Percentiles rank a stretch among this genome's conserved stretches.
These are phyloP conservation scores for Spondyliosoma cantharus DNA, from an alignment of 2,797 vertebrate species.

Conservation along the genomic window DNA sequence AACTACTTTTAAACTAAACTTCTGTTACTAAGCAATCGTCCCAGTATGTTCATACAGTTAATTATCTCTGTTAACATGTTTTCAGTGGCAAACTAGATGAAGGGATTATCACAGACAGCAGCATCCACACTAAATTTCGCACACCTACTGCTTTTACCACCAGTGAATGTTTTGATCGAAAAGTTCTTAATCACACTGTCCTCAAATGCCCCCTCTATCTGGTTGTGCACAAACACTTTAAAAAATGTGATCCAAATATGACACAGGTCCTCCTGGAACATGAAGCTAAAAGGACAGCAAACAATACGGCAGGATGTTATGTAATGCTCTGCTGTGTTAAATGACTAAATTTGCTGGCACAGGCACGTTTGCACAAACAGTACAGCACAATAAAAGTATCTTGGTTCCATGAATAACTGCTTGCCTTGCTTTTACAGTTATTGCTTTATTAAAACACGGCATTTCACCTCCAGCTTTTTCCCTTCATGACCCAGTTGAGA, in stretches of 20 bases:
- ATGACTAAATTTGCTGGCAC: slow-evolving; percentile 36
- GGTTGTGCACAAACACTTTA: not conserved
- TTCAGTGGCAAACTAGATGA: not conserved
- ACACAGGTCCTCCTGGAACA: slow-evolving; percentile 8
- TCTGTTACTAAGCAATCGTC: not conserved
- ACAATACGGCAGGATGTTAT: not conserved
- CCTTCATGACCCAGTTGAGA: slow-evolving; percentile 50
- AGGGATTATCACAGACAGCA: not conserved
- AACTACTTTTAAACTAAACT: not conserved
- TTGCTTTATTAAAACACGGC: slow-evolving; percentile 54
- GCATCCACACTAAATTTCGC: not conserved
- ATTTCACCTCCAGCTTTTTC: slow-evolving; percentile 47
- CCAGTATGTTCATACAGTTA: not conserved
- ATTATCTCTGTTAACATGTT: not conserved
- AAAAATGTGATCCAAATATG: not conserved
- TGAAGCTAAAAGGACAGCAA: not conserved
- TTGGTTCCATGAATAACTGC: slow-evolving; percentile 32
- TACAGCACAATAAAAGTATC: slow-evolving; percentile 22
- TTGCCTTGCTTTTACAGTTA: slow-evolving; percentile 43
- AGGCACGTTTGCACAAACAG: slow-evolving; percentile 44
- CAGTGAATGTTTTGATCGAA: not conserved
- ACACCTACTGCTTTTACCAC: not conserved
- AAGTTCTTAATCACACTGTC: slow-evolving; percentile 4
- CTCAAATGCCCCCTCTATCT: not conserved
- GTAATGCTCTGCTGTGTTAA: slow-evolving; percentile 1